phyloP scores from a whole-genome alignment of 2,888 invertebrate species.

The Rosalia funebris region DNA sequence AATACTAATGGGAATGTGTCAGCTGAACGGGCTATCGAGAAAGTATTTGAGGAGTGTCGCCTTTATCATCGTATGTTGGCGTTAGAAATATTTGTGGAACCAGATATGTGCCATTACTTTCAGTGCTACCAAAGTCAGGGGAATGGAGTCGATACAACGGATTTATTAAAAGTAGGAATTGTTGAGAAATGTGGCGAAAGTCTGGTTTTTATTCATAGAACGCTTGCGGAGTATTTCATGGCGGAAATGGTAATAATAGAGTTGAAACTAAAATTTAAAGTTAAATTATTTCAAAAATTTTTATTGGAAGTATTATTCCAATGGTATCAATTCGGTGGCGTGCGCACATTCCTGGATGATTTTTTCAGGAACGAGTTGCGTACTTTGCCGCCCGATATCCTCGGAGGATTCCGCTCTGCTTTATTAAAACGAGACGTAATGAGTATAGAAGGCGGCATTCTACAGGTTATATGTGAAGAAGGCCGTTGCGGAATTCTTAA shows the following conservation, averaged over 20 bases:
- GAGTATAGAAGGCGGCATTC: neutral
- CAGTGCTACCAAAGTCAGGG: too few relatives aligned
- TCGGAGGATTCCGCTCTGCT: too few relatives aligned
- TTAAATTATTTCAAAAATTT: neutral
- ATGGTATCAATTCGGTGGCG: neutral
- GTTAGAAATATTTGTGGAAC: neutral
- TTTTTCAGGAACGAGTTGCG: neutral
- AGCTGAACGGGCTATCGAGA: neutral
- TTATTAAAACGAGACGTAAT: neutral
- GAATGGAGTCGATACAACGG: neutral
- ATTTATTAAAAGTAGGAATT: neutral
- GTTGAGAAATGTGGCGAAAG: neutral
- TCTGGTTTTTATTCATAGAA: slow-evolving; percentile 2
- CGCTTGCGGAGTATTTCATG: slow-evolving; percentile 10
- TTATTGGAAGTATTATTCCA: neutral
- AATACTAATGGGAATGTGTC: neutral
- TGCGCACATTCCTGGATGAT: neutral
- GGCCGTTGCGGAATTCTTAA: neutral
- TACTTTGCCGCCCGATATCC: neutral
- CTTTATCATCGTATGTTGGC: neutral
- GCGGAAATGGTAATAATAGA: neutral
- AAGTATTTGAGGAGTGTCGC: neutral
- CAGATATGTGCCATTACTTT: too few relatives aligned
- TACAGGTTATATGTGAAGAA: neutral
- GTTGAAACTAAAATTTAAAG: neutral